Base-by-base conservation (phyloP, 2,888 invertebrate species). In the Agrochola lota region DNA sequence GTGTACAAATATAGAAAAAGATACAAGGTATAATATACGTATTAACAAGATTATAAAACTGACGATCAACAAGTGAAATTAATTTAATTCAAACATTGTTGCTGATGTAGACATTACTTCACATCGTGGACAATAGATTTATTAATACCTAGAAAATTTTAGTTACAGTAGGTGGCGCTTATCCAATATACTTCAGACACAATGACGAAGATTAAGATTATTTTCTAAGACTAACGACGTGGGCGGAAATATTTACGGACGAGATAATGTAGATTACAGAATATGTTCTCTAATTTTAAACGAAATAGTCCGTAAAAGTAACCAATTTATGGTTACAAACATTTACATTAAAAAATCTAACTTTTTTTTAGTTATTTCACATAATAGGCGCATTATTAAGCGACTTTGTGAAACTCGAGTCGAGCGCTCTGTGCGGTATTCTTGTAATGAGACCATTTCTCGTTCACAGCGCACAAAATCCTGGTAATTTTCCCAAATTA, bases 401-500 rank as follows among this genome's bases (percentile, higher is more conserved):
- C 78, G 73, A 81, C 63, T 83, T 72, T 67, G 75, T 72, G 60
- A 79, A 81, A 80, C 79, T 80, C 55, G 70, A 86, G 81, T 60
- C 73, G 74, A 80, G 81, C 67, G 68, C 78, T 73, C 80, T 67
- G 71, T 68, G 70, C 74, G 77, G 59, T 75, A 71, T 77, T 74
- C 55, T 46, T 76, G 71, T 81, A 85, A 86, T 80, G 78, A 83
- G 81, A 74, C 78, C 78, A 77, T 83, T 85, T 74, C 77, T 80
- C 78, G 77, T 85, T 87, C 66, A 77, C 75, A 75, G 80, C 77
- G 72, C 35, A 80, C 78, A 79, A 85, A 83, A 78, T 80, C 80
- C 78, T 68, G 68, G 78, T 81, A 84, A 87, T 82, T 87, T 77
- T 67, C 64, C 67, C 82, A 73, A 77, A 85, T 87, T 84, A 82